Evolutionary conservation across 2,113 vertebrate species (phyloP), one percentile per base, ranked within the genome.

Genomic region (Nipponia nippon): DNA sequence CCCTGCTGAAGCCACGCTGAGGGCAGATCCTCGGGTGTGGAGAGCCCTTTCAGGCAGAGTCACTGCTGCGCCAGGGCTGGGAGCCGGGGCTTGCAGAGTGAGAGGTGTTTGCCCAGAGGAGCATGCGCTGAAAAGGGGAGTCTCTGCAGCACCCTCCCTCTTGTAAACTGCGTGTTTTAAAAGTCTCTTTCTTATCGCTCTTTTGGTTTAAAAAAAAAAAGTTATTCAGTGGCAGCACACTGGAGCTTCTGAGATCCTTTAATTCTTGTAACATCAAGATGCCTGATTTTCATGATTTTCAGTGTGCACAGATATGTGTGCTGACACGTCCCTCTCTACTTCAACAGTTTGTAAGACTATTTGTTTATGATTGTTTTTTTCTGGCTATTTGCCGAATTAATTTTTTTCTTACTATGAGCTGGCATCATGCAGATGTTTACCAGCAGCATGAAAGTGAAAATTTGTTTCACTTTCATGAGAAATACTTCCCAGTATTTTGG

Each of bases 61-160:
- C 36, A 8, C 5, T 3, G 2, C 22, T 2, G 4, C 2, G 4
- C 11, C 14, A 5, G 30, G 47, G 18, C 34, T 61, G 65, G 52
- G 34, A 79, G 47, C 0, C 0, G 16, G 40, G 9, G 21, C 84
- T 67, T 34, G 9, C n/a, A 8, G 36, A 36, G 32, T 3, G 3
- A 32, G 42, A 52, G 56, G 16, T 10, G 46, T 36, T 58, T 9
- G 17, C 27, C 6, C 7, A 2, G 4, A 6, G 27, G 5, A 84
- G 12, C 16, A 22, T 6, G 7, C 4, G 4, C 25, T 30, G 44
- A 23, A 67, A 75, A 53, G 0, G 3, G 27, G 29, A 25, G 3
- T 30, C 50, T 53, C 36, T 79, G 49, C 46, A 58, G 29, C 17
- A 52, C 15, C 8, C 13, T 82, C 3, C 16, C 12, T 61, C 20